Evolutionary conservation across 2,888 invertebrate genomes (phyloP), one percentile per base, ranked within the genome.

Genomic region (Acrobasis consociella): DNA sequence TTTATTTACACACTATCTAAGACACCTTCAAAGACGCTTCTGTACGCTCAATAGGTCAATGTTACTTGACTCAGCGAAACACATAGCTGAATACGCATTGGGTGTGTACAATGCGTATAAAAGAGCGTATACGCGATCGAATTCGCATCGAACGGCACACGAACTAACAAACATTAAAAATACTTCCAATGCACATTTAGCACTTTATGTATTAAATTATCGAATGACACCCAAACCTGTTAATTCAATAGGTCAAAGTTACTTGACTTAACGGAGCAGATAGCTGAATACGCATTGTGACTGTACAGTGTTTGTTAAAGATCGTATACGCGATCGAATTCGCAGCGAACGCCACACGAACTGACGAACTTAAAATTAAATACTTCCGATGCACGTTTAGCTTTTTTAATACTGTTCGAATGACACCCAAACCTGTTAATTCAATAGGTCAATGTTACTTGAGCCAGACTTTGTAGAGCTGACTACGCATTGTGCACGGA

Each of bases 21-120:
- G 86, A 86, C 89, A 90, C 90, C 89, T 89, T 91, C 89, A 90
- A 22, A 22, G 3, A 87, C 5, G 0, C 31, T 1, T 8, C 86
- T 89, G 90, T 89, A 90, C 89, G 89, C 89, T 88, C 90, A 90
- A 89, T 90, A 87, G 91, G 91, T 91, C 90, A 91, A 91, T 90
- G 90, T 89, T 89, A 83, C 80, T 87, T 88, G 88, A 46, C 10
- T 46, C n/a, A 46, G 46, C n/a, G 13, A 46, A 46, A 46, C 46
- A 46, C 5, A 46, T 72, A 72, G 31, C 76, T 88, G 85, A 87
- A 87, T 77, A 84, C 86, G 81, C 80, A 76, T 89, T 90, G 88
- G 89, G 76, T 66, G 68, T 82, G 86, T 83, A 91, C 89, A 91
- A 31, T 7, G 31, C 5, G 31, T 5, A 7, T 31, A 5, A 7